These are phyloP conservation scores for Catharus bicknelli DNA, from an alignment of 2,113 vertebrate genomes.

Conservation along the genomic window DNA sequence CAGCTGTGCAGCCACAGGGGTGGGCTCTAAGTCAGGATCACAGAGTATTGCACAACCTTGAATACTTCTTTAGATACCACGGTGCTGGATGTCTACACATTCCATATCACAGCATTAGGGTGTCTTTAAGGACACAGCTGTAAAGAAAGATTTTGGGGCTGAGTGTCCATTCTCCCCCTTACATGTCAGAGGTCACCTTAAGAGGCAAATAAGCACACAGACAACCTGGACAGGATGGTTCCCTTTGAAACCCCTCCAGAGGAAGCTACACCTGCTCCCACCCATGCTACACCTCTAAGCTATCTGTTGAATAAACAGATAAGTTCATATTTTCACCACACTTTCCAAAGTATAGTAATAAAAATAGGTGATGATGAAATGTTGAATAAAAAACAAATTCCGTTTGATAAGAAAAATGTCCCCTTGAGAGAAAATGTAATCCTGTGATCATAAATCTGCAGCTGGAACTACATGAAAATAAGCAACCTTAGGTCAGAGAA, in stretches of 20 bases:
- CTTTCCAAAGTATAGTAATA: not conserved
- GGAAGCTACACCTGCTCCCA: not conserved
- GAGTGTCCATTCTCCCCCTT: not conserved
- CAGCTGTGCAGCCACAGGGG: not conserved
- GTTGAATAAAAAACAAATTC: slow-evolving; percentile 8
- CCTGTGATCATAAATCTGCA: not conserved
- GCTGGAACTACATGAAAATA: not conserved
- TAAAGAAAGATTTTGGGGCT: not conserved
- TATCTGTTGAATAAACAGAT: not conserved
- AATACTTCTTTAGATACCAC: not conserved
- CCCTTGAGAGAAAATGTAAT: slow-evolving; percentile 23
- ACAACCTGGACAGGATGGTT: not conserved
- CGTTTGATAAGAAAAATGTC: slow-evolving; percentile 36
- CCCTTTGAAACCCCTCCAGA: not conserved
- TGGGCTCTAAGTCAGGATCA: not conserved
- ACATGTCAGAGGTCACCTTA: not conserved
- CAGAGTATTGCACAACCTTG: not conserved
- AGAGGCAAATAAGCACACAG: not conserved
- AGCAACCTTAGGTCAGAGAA: slow-evolving; percentile 15
- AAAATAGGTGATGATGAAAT: slow-evolving; percentile 26
- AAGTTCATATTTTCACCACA: not conserved
- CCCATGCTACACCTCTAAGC: not conserved
- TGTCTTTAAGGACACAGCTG: not conserved
- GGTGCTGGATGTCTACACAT: not conserved
- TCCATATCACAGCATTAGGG: not conserved